Base-by-base conservation (phyloP, 2,888 invertebrate species). In the Lordiphosa andalusiaca region DNA sequence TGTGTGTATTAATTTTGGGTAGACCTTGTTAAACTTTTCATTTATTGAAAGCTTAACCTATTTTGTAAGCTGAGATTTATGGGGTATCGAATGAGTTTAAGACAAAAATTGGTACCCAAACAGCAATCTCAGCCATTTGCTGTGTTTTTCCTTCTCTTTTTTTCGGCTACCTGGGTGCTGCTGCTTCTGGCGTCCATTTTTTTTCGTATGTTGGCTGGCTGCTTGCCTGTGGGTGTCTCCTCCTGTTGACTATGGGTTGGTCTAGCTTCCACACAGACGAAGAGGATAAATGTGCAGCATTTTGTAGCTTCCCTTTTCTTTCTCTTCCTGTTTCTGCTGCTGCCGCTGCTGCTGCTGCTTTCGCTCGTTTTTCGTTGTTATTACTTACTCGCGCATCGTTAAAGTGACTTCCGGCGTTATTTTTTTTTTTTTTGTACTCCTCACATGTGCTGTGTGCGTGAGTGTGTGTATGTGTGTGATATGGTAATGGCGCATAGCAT, bases 371-470 rank as follows among this genome's bases (percentile, higher is more conserved):
- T 65, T 64, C 63, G 60, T 61, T 69, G 68, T 80, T 77, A 77
- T 77, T 76, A 80, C 77, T 77, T 80, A 74, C 80, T 77, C 77
- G 77, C 80, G 80, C 78, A 81, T 83, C 83, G 81, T 83, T 83
- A 82, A 83, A 82, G 78, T 78, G 76, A 82, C 82, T 82, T 82
- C 83, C 83, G 78, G 73, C 76, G 69, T 67, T 63, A 63, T 52
- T 57, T 50, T 16, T 16, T 16, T 63, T 73, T 56, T 16, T 16
- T 63, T 73, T 56, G 35, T 40, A 61, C 52, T 41, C 44, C 49
- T 9, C 12, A 30, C 19, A 38, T 36, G 9, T 10, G 44, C 12
- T 25, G 3, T 40, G 16, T 53, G 41, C 41, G 25, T 44, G 19
- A 55, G 12, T 44, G 49, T 38, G 9, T 49, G 48, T 53, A 51